Evolutionary conservation across 2,797 vertebrate genomes (phyloP).

Genomic region (Australoheros facetus): DNA sequence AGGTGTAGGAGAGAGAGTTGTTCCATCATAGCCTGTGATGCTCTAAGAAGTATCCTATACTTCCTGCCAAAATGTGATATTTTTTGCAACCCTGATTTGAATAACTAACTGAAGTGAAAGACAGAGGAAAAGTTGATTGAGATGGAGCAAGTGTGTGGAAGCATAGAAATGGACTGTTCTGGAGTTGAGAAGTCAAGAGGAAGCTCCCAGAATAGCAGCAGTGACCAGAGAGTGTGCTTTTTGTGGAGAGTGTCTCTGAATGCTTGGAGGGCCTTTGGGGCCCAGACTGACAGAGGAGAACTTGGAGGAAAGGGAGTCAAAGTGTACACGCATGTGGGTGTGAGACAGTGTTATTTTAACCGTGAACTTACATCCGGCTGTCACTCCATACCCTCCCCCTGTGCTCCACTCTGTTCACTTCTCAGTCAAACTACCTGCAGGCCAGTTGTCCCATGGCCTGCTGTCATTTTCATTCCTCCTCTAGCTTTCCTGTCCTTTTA

Average conservation of each 20-base stretch:
- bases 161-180: slow-evolving; percentile 18
- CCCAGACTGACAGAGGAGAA: slow-evolving; percentile 71
- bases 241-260: slow-evolving; percentile 73
- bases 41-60: neutral
- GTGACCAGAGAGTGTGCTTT: slow-evolving; percentile 64
- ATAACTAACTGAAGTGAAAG: neutral
- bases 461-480: slow-evolving; percentile 7
- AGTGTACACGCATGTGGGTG: slow-evolving; percentile 28
- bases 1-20: neutral
- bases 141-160: slow-evolving; percentile 12
- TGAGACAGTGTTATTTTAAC: slow-evolving; percentile 78
- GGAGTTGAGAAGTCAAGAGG: slow-evolving; percentile 19
- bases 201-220: slow-evolving; percentile 74
- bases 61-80: neutral
- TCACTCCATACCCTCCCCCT: slow-evolving; percentile 17
- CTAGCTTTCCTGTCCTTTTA: slow-evolving; percentile 4
- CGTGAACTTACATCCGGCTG: slow-evolving; percentile 64
- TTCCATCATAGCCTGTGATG: neutral
- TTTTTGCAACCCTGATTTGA: neutral
- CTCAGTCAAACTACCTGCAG: slow-evolving; percentile 32
- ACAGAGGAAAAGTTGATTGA: neutral
- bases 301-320: slow-evolving; percentile 49
- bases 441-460: slow-evolving; percentile 24
- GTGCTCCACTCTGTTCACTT: neutral
- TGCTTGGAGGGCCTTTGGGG: slow-evolving; percentile 73